These are phyloP conservation scores for Tachysurus fulvidraco DNA, from an alignment of 2,113 vertebrate genomes.

Conservation along the genomic window DNA sequence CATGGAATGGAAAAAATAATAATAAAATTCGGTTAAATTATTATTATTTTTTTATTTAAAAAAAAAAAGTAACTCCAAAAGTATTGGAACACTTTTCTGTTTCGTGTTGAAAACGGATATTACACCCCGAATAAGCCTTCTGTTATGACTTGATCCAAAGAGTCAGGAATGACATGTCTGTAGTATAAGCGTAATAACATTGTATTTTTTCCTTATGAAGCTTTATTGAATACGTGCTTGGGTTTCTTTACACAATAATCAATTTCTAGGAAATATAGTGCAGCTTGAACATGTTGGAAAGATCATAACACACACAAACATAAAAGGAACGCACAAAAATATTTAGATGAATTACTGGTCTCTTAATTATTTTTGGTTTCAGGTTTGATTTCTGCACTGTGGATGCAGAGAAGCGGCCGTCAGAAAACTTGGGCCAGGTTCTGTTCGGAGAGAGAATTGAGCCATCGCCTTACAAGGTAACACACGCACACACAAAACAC, in stretches of 20 bases:
- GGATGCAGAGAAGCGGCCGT: constrained; percentile 80
- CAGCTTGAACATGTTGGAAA: too few relatives aligned
- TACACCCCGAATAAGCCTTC: background rate
- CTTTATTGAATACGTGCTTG: background rate
- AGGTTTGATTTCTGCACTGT: constrained; percentile 93
- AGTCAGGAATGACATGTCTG: background rate
- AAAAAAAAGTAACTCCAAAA: background rate
- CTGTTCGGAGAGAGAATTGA: constrained; percentile 94
- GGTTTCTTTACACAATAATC: background rate
- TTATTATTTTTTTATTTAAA: too few relatives aligned
- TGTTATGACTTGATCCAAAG: background rate
- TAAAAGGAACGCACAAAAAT: background rate
- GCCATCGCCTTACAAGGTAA: constrained; percentile 89
- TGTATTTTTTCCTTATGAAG: background rate
- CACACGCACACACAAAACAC: background rate
- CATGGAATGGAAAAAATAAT: background rate
- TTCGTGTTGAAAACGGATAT: background rate
- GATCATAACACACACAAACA: background rate
- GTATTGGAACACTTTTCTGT: background rate
- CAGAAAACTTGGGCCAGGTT: constrained; percentile 93
- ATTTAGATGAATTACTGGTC: background rate
- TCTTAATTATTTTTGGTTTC: constrained; percentile 35
- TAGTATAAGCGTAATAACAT: background rate
- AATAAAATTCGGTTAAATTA: too few relatives aligned
- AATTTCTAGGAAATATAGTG: background rate